Base-by-base conservation (phyloP, 2,113 vertebrate genomes). In the Crocuta crocuta region DNA sequence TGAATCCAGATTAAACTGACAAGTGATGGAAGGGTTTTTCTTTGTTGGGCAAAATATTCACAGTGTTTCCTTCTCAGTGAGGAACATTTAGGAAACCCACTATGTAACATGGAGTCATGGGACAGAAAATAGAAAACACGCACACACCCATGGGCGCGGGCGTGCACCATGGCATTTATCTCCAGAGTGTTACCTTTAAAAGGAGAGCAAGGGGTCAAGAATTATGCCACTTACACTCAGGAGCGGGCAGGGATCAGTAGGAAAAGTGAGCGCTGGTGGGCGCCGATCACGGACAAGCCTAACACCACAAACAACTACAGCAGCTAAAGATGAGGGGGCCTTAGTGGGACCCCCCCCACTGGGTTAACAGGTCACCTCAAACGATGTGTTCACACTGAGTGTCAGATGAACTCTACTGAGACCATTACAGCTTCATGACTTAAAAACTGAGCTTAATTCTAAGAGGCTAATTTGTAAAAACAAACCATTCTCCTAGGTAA, bases 41-140 rank as follows among this genome's bases (percentile, higher is more conserved):
- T 97, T 73, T 93, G 28, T 81, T 78, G 71, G 70, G n/a, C 12
- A 82, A 81, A 84, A 96, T 31, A 79, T 17, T 94, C 35, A 81
- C 5, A 89, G 76, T 91, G 87, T 78, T 45, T 93, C 19, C 19
- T 84, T 90, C 28, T 93, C n/a, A 76, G 33, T 74, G 39, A 95
- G 55, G 93, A 95, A 76, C 65, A 53, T 39, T 71, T 89, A 63
- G 63, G 89, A 87, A 73, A 79, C 17, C 73, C 61, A 86, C 63
- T 50, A 26, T 31, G 13, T 70, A 76, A 73, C 71, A 81, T 39
- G 13, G 33, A 74, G 35, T 76, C 15, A 79, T 5, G 31, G 26
- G 91, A 73, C 8, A 89, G 74, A 95, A 94, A 88, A 66, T 23
- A 80, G 63, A 45, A 61, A 31, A 12, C 8, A 9, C 1, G 26